Evolutionary conservation across 2,113 vertebrate species (phyloP), one percentile per base, ranked within the genome.

Genomic region (Protomyctophum bolini): DNA sequence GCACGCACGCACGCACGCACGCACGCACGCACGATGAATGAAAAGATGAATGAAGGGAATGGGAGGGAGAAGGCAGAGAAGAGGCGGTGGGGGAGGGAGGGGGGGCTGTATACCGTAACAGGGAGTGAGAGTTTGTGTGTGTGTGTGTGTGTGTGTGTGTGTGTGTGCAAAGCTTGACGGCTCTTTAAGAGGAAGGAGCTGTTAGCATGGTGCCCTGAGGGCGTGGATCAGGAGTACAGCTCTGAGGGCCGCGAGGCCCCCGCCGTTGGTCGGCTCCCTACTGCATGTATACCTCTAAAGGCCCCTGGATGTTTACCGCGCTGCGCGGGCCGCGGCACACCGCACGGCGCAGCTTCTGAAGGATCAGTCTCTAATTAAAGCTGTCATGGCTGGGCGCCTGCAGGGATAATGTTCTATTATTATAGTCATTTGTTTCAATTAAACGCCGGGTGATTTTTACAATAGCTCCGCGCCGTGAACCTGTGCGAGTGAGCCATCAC

Each of bases 401-500:
- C 94, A 91, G 97, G 95, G 97, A 98, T 98, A 98, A 99, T 98
- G 96, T 97, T 95, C 97, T 95, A 97, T 99, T 98, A 99, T 98
- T 98, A 98, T 95, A 95, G 95, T 97, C 96, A 95, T 99, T 99
- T 98, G 97, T 99, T 99, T 98, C 97, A 98, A 99, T 99, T 98
- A 98, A 99, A 97, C 95, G 96, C 97, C 95, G 94, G 91, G 94
- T 97, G 97, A 95, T 97, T 97, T 21, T 97, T 96, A 97, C 96
- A 97, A 94, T 93, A 98, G 95, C 97, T 95, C 21, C 21, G 21
- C 2, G 96, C 94, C 95, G 95, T 95, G 95, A 95, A 98, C 96
- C 96, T 98, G 96, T 92, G 94, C 85, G 91, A 95, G 92, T 92
- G 90, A 94, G 94, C 95, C 94, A 97, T 98, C 96, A 97, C 94